Conservation (phyloP, 23 tunicate genomes). For the Styela clava region DNA sequence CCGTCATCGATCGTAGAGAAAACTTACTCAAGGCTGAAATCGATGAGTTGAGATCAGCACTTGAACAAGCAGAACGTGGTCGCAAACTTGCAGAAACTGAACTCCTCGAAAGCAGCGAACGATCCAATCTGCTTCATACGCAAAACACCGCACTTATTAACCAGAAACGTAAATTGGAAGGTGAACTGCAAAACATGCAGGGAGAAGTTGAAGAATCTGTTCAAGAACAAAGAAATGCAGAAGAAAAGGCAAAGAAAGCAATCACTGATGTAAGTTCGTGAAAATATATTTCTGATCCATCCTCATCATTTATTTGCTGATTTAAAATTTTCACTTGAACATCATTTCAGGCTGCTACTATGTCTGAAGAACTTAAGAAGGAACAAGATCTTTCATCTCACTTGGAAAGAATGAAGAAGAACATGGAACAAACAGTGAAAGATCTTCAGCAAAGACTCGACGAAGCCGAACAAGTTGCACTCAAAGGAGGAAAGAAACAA, state of each 20-base stretch:
- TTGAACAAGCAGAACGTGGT: constrained; percentile 51
- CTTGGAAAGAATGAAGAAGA: constrained; percentile 43
- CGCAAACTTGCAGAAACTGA: constrained; percentile 46
- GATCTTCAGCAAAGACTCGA: constrained; percentile 93
- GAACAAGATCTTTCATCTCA: constrained; percentile 48
- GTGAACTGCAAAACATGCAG: constrained; percentile 24
- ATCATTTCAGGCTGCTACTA: constrained; percentile 70
- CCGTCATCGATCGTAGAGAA: constrained; percentile 87
- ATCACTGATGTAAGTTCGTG: constrained; percentile 79
- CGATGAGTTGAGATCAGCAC: constrained; percentile 54
- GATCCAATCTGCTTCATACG: constrained; percentile 37
- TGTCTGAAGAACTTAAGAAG: constrained; percentile 84
- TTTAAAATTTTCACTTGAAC: background rate
- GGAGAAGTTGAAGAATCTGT: constrained; percentile 33
- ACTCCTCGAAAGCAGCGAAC: constrained; percentile 59
- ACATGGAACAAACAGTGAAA: constrained; percentile 89
- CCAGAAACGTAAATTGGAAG: constrained; percentile 37
- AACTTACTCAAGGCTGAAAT: constrained; percentile 85
- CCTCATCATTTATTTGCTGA: too few relatives aligned
- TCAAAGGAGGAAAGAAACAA: constrained; percentile 65
- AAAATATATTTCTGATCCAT: too few relatives aligned
- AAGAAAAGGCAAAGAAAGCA: constrained; percentile 84
- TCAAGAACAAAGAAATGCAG: constrained; percentile 34
- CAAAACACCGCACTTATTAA: constrained; percentile 39
- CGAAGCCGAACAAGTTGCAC: constrained; percentile 96